Evolutionary conservation across 2,113 vertebrate species (phyloP).

Genomic region (Scytalopus superciliaris): DNA sequence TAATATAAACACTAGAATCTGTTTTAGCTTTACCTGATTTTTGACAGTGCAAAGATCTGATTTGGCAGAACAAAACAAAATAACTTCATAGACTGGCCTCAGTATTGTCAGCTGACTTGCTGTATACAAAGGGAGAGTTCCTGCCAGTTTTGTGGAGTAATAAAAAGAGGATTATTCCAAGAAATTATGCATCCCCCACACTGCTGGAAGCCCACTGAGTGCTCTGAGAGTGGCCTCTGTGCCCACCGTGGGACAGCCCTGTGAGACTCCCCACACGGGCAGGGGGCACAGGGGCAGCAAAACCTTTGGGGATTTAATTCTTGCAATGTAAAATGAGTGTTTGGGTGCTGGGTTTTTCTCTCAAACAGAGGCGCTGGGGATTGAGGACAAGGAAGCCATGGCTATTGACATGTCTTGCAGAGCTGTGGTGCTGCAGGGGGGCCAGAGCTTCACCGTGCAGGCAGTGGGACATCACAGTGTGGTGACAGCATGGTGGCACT

Average conservation of each 20-base stretch:
- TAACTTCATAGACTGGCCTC: background rate
- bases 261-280: background rate
- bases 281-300: background rate
- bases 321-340: background rate
- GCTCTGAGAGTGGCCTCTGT: background rate
- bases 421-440: background rate
- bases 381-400: background rate
- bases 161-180: background rate
- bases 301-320: background rate
- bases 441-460: too few relatives aligned
- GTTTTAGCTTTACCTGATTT: background rate
- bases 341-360: background rate
- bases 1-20: background rate
- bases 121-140: background rate
- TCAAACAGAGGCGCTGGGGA: background rate
- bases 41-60: background rate
- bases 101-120: background rate
- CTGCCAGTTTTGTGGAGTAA: background rate
- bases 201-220: background rate
- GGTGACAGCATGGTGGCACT: background rate
- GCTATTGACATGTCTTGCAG: background rate
- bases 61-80: background rate
- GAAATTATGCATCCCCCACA: background rate
- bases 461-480: background rate
- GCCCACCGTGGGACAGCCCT: background rate